Evolutionary conservation across 2,113 vertebrate species (phyloP).

Genomic region (Jaculus jaculus): DNA sequence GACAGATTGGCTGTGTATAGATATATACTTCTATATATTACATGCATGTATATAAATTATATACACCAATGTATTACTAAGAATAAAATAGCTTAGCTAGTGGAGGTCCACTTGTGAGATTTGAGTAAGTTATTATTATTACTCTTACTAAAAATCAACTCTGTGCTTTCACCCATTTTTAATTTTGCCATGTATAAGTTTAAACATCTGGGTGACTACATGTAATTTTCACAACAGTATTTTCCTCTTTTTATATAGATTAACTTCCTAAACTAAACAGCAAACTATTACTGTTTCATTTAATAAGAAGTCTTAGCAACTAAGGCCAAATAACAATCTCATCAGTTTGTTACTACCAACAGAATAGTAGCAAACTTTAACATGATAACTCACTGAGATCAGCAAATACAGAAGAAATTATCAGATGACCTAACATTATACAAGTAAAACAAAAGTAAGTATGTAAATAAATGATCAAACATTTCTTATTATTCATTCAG

Average conservation of each 20-base stretch:
- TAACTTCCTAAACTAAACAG: conserved; percentile 19
- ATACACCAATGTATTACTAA: neutral
- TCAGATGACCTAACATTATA: neutral
- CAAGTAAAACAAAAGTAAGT: neutral
- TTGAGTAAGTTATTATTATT: neutral
- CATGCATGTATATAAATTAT: no score
- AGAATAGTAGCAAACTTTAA: neutral
- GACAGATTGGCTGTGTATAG: neutral
- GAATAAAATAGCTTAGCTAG: neutral
- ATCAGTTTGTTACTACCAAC: neutral
- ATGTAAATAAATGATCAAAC: neutral
- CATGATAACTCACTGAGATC: neutral
- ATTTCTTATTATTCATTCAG: neutral
- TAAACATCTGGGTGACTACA: neutral
- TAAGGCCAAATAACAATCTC: neutral
- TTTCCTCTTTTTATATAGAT: neutral
- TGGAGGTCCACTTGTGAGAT: neutral
- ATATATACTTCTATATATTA: neutral
- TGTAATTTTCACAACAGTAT: neutral
- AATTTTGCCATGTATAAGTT: neutral
- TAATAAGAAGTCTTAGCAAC: neutral
- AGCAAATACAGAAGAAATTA: neutral
- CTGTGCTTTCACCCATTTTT: neutral
- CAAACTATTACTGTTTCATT: neutral
- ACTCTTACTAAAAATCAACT: neutral